phyloP scores from a whole-genome alignment of 2,888 invertebrate species.

The Calliphora vomitoria region DNA sequence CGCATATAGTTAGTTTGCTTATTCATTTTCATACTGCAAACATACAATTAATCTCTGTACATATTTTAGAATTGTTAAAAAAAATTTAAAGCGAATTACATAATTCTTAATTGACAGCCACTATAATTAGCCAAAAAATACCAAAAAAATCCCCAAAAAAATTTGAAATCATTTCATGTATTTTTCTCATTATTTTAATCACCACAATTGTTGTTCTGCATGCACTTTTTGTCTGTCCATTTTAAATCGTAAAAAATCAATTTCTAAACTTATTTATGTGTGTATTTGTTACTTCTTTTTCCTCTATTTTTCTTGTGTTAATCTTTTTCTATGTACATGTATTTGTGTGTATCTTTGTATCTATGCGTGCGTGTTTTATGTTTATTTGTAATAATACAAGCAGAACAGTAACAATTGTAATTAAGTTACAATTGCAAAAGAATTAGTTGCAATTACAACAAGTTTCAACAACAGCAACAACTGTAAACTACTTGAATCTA shows the following conservation, averaged over 20 bases:
- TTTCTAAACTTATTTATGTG: conserved; percentile 20
- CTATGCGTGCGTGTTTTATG: conserved; percentile 27
- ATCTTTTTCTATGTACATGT: conserved; percentile 7
- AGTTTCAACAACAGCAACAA: conserved; percentile 53
- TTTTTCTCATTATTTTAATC: conserved; percentile 66
- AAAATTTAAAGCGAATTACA: not conserved
- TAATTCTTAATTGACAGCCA: not conserved
- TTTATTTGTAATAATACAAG: conserved; percentile 46
- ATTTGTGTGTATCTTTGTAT: conserved; percentile 36
- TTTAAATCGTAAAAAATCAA: conserved; percentile 17
- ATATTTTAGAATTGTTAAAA: not conserved
- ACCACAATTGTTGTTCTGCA: conserved; percentile 33
- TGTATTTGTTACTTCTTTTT: conserved; percentile 49
- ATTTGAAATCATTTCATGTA: not conserved
- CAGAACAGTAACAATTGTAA: conserved; percentile 82
- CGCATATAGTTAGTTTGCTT: no score
- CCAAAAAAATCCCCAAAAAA: not conserved
- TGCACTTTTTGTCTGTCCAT: conserved; percentile 33
- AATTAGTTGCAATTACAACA: conserved; percentile 70
- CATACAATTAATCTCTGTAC: no score
- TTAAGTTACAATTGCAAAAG: conserved; percentile 81
- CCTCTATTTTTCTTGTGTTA: conserved; percentile 8
- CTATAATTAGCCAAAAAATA: not conserved
- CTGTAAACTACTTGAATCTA: conserved; percentile 44
- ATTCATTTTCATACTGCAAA: no score